Percentiles rank a stretch among this genome's conserved stretches.
Conservation (phyloP, 1,140 invertebrate genomes). For the Plectus sambesii region DNA sequence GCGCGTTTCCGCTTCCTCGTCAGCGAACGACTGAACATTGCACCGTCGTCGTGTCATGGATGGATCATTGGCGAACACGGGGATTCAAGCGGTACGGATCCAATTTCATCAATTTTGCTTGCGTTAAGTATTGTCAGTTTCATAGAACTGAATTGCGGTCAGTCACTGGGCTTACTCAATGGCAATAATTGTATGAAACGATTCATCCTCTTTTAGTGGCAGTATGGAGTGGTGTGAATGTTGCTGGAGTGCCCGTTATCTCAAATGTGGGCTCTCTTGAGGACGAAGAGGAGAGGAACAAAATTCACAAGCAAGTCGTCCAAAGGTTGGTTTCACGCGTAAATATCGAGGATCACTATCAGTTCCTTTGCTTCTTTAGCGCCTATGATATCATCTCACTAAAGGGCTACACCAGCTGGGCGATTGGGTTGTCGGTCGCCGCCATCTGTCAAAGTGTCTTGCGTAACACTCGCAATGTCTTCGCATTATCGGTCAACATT, state of each 20-base stretch:
- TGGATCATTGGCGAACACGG: conserved; percentile 75
- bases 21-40: conserved; percentile 63
- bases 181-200: background rate
- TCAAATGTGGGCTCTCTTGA: conserved; percentile 58
- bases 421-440: conserved; percentile 67
- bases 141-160: background rate
- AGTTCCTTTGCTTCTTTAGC: too few species aligned
- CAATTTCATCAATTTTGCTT: background rate
- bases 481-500: conserved; percentile 64
- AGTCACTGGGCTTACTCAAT: conserved; percentile 1
- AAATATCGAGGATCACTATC: too few species aligned
- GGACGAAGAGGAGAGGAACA: conserved; percentile 64
- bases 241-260: conserved; percentile 60
- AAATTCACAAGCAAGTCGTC: conserved; percentile 63
- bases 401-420: conserved; percentile 80
- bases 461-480: conserved; percentile 61
- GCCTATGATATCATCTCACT: conserved; percentile 77
- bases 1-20: conserved; percentile 69
- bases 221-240: conserved; percentile 76
- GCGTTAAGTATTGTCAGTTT: background rate
- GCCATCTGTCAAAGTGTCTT: conserved; percentile 60
- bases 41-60: conserved; percentile 65
- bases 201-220: conserved; percentile 55
- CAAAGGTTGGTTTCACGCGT: conserved; percentile 53
- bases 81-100: conserved; percentile 56